phyloP scores from a whole-genome alignment of 2,113 vertebrate genomes.

The Mastomys coucha region DNA sequence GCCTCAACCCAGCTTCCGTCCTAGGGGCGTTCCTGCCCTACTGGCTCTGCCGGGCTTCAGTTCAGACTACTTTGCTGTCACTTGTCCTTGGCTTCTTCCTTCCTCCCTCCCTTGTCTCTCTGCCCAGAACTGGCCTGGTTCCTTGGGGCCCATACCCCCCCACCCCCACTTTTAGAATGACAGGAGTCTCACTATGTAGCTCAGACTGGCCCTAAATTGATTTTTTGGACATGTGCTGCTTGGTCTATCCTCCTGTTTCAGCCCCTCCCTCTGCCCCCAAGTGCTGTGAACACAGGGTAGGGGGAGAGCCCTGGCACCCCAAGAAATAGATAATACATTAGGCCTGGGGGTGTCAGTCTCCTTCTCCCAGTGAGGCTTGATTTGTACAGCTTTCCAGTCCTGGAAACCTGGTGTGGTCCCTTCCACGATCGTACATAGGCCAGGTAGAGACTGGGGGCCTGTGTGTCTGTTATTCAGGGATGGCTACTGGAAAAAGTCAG shows the following conservation, averaged over 20 bases:
- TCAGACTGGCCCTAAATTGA: background rate
- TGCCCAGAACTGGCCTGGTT: background rate
- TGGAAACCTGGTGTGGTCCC: background rate
- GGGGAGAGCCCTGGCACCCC: background rate
- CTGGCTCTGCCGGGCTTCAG: slow-evolving; percentile 23
- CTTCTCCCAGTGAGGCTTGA: no score
- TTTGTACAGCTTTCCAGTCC: background rate
- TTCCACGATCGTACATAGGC: accelerated
- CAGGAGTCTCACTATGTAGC: background rate
- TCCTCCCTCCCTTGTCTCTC: background rate
- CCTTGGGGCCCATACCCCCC: background rate
- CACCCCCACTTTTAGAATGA: background rate
- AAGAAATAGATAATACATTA: background rate
- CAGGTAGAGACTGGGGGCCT: no score
- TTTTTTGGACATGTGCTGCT: background rate
- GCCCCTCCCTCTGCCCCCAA: background rate
- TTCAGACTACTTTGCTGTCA: background rate
- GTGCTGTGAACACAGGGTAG: background rate
- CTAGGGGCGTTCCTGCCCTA: slow-evolving; percentile 10
- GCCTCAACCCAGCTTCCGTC: slow-evolving; percentile 62
- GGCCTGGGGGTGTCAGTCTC: background rate
- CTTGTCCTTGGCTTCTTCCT: background rate
- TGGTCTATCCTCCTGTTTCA: background rate
- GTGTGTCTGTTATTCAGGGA: background rate
- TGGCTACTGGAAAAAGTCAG: background rate